Evolutionary conservation across 2,797 vertebrate genomes (phyloP), one percentile per base, ranked within the genome.

Genomic region (Microchirus variegatus): DNA sequence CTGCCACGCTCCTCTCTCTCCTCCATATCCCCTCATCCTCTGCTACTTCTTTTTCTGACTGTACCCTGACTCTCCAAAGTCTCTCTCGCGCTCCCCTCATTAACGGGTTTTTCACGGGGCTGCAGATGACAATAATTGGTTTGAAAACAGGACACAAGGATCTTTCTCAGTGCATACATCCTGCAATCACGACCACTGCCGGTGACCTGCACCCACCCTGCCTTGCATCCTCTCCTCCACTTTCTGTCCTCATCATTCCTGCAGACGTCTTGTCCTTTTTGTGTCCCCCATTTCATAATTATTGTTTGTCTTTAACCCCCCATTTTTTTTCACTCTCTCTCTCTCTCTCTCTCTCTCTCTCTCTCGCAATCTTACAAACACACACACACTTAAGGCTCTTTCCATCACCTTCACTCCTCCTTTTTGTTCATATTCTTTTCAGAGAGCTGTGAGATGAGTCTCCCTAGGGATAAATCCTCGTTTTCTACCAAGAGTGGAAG

Each of bases 71-170:
- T 87, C 82, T 6, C 78, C 78, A 89, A 88, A 90, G 76, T n/a
- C 83, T 85, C 70, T 78, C n/a, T n/a, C n/a, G n/a, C n/a, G 73
- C 85, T 90, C 70, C 81, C 70, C 81, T 91, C 87, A 92, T 91
- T 92, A 93, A 86, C 80, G 84, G 53, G 4, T 70, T 80, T 80
- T 86, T 90, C 77, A 87, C 85, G 77, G 76, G 66, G 76, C 78
- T 64, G 59, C 75, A 81, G 84, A 91, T 89, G 87, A 90, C 79
- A 91, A 90, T 91, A 91, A 91, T 89, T 91, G 83, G 81, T 91
- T 90, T 90, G 81, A 87, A 91, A 90, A 89, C 78, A 83, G 80
- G 68, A 83, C 74, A 87, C 84, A 78, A 74, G 87, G 86, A 91
- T 93, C 90, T 89, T 87, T 78, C 78, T 57, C 1, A 2, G 63